A percentile compares a stretch with the other conserved stretches of the same genome.
phyloP scores from a whole-genome alignment of 2,113 vertebrate species.

The Hydropotes inermis region DNA sequence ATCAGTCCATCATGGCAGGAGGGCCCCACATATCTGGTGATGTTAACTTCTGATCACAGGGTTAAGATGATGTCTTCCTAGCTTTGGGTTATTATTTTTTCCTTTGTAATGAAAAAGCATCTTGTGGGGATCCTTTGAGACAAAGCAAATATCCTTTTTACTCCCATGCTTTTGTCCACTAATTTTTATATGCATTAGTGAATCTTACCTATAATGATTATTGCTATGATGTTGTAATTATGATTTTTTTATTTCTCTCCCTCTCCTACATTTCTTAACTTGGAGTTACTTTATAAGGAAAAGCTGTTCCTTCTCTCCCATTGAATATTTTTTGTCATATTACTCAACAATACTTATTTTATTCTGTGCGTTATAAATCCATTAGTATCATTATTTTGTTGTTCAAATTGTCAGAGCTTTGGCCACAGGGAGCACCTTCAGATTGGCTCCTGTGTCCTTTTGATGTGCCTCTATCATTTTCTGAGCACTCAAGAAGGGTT shows the following conservation, averaged over 20 bases:
- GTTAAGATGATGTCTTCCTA: not conserved
- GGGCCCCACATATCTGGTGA: fast-evolving
- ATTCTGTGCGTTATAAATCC: not conserved
- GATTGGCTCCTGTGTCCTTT: not conserved
- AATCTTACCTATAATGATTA: not conserved
- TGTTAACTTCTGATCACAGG: fast-evolving
- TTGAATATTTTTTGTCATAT: not conserved
- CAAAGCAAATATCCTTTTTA: not conserved
- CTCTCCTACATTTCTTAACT: not conserved
- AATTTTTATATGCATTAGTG: not conserved
- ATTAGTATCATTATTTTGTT: not conserved
- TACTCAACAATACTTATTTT: not conserved
- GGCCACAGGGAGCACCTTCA: not conserved
- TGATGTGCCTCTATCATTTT: not conserved
- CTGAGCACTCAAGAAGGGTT: not conserved
- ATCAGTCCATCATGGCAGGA: fast-evolving
- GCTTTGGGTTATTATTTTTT: not conserved
- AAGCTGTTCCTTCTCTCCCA: not conserved
- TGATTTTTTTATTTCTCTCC: not conserved
- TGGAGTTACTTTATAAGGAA: not conserved
- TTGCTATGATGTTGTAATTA: not conserved
- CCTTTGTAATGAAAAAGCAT: not conserved
- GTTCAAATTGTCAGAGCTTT: not conserved
- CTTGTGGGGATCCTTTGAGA: not conserved
- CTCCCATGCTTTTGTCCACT: not conserved